A percentile compares a stretch with the other conserved stretches of the same genome.
Evolutionary conservation across 1,140 invertebrate species (phyloP).

Genomic region (Zophobas morio): DNA sequence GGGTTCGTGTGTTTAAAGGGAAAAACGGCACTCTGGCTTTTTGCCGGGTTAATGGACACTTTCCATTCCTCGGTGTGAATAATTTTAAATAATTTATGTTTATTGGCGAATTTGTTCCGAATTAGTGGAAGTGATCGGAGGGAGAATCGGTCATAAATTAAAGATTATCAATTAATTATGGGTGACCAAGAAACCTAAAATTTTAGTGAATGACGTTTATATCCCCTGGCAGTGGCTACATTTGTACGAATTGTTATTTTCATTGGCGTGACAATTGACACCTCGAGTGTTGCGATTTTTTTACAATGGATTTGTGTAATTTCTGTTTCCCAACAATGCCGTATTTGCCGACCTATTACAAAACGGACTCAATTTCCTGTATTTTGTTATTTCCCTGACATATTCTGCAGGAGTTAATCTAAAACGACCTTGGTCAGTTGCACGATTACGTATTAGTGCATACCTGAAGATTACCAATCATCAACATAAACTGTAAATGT

Average conservation of each 20-base stretch:
- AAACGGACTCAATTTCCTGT: conserved; percentile 47
- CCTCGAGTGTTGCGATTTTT: not conserved
- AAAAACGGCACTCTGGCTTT: conserved; percentile 18
- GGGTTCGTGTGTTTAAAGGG: conserved; percentile 15
- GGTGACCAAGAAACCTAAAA: conserved; percentile 31
- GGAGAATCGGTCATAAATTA: conserved; percentile 1
- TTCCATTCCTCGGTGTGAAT: conserved; percentile 11
- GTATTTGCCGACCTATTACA: conserved; percentile 44
- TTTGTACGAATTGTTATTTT: conserved; percentile 4
- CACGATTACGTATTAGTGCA: conserved; percentile 46
- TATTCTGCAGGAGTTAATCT: conserved; percentile 40
- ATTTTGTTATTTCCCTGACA: conserved; percentile 48
- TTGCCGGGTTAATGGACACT: not conserved
- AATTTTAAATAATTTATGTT: not conserved
- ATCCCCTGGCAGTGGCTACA: not conserved
- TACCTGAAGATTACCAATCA: conserved; percentile 40
- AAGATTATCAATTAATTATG: conserved; percentile 13
- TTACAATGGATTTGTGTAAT: not conserved
- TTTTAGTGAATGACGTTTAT: conserved; percentile 11
- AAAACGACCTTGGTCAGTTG: conserved; percentile 45
- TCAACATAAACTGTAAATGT: conserved; percentile 6
- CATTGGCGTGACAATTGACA: conserved; percentile 18
- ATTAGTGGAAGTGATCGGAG: conserved; percentile 18
- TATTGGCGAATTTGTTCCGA: conserved; percentile 9
- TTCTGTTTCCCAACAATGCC: conserved; percentile 9